These are phyloP conservation scores for Trachemys scripta DNA, from an alignment of 2,113 vertebrate genomes.

Conservation along the genomic window DNA sequence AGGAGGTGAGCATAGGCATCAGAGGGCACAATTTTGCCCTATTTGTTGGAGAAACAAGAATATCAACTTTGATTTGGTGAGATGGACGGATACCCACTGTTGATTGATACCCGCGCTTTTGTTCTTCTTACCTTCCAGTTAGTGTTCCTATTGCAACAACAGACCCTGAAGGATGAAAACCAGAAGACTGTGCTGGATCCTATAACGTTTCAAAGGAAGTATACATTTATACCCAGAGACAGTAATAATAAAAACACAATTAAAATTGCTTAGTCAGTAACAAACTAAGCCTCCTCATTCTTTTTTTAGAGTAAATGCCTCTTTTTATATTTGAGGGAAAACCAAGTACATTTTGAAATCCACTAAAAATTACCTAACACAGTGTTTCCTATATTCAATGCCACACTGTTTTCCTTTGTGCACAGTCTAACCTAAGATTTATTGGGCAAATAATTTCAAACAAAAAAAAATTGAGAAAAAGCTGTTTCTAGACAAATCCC, in stretches of 20 bases:
- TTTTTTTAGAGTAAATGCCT: not conserved
- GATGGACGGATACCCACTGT: not conserved
- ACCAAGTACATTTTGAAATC: not conserved
- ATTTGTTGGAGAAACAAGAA: not conserved
- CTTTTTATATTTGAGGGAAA: not conserved
- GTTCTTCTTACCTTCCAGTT: constrained; percentile 89
- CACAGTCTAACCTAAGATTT: constrained; percentile 20
- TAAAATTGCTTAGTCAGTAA: not conserved
- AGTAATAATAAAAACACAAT: not conserved
- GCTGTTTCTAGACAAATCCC: constrained; percentile 17
- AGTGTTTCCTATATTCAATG: not conserved
- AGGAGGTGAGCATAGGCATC: not conserved
- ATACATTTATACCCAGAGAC: constrained; percentile 22
- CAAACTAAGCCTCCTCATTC: accelerated
- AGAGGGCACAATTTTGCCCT: accelerated
- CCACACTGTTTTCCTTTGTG: not conserved
- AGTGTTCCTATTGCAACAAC: constrained; percentile 95
- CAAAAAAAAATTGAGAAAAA: not conserved
- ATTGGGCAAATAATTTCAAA: not conserved
- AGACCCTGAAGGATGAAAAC: constrained; percentile 94
- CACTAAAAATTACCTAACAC: not conserved
- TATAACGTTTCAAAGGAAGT: constrained; percentile 75
- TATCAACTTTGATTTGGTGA: not conserved
- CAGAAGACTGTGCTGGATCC: constrained; percentile 95
- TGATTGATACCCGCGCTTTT: not conserved